Base-by-base conservation (phyloP, 2,888 invertebrate species). In the Ectobius pallidus region DNA sequence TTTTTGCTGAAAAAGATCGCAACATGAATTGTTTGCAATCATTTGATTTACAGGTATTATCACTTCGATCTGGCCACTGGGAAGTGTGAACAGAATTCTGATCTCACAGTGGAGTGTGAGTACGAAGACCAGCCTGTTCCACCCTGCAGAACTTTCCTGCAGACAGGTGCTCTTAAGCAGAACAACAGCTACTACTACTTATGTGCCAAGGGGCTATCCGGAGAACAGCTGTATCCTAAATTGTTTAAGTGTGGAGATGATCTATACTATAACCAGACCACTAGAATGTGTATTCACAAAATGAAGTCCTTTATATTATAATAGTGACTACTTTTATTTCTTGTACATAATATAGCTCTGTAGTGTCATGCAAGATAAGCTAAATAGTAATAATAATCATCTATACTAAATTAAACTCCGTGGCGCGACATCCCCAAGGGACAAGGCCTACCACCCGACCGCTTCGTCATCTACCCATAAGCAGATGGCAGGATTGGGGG, bases 41-140 rank as follows among this genome's bases (percentile, higher is more conserved):
- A n/a, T n/a, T n/a, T n/a, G n/a, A 14, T 46, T 46, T 46, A n/a
- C 46, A 46, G 46, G n/a, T 46, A 46, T n/a, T 46, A 46, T n/a
- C 46, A 46, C 18, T 46, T 46, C 46, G 46, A 46, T n/a, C 9
- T 46, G n/a, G 9, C n/a, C 9, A 46, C 46, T 3, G 46, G 46
- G 4, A 11, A 46, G n/a, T 46, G 46, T 46, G 16, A 46, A n/a
- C 6, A 7, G 11, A 6, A 39, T 9, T n/a, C 7, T n/a, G 9
- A 11, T 4, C 3, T n/a, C n/a, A 7, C 46, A 14, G 46, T 7
- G 4, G 46, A 46, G n/a, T 46, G 46, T n/a, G 46, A 46, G 46
- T 14, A 46, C 3, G 46, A n/a, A 11, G 9, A 7, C 4, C 46
- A 46, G n/a, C 9, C 18, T 14, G 46, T 46, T 14, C 46, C 46